These are phyloP conservation scores for Hydraecia micacea DNA, from an alignment of 2,888 invertebrate species.

Conservation along the genomic window DNA sequence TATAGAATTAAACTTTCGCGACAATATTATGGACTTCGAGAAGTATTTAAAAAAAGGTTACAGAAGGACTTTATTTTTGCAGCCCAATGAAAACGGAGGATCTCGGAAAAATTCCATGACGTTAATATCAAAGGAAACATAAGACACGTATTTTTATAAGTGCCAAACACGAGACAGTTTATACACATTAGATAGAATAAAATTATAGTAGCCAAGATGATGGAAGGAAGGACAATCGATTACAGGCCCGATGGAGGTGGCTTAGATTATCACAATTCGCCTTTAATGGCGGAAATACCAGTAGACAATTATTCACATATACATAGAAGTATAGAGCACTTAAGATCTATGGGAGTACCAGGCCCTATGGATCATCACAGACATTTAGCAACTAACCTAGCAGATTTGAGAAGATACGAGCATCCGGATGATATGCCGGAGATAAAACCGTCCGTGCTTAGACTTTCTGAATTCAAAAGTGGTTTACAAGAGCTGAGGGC, in stretches of 20 bases:
- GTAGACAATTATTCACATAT: constrained; percentile 92
- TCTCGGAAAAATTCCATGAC: constrained; percentile 89
- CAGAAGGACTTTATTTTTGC: constrained; percentile 72
- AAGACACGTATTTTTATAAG: constrained; percentile 88
- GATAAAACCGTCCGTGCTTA: constrained; percentile 88
- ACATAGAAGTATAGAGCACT: constrained; percentile 92
- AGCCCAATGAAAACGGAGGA: constrained; percentile 86
- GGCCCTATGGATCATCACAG: constrained; percentile 87
- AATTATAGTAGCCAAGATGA: constrained; percentile 84
- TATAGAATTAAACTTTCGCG: not conserved
- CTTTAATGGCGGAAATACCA: constrained; percentile 92
- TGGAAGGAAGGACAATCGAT: constrained; percentile 90
- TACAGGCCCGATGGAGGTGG: constrained; percentile 91
- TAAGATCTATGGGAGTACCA: constrained; percentile 91
- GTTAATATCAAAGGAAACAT: constrained; percentile 75
- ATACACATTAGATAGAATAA: constrained; percentile 86
- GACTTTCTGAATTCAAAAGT: constrained; percentile 88
- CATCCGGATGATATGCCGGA: constrained; percentile 88
- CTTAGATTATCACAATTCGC: constrained; percentile 92
- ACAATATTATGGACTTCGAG: constrained; percentile 74
- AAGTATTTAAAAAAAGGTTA: constrained; percentile 29
- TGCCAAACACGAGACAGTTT: constrained; percentile 83
- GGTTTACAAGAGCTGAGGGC: constrained; percentile 86
- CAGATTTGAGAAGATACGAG: constrained; percentile 87
- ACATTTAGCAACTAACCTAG: constrained; percentile 86